Evolutionary conservation across 2,113 vertebrate genomes (phyloP).

Genomic region (Amblyornis subalaris): DNA sequence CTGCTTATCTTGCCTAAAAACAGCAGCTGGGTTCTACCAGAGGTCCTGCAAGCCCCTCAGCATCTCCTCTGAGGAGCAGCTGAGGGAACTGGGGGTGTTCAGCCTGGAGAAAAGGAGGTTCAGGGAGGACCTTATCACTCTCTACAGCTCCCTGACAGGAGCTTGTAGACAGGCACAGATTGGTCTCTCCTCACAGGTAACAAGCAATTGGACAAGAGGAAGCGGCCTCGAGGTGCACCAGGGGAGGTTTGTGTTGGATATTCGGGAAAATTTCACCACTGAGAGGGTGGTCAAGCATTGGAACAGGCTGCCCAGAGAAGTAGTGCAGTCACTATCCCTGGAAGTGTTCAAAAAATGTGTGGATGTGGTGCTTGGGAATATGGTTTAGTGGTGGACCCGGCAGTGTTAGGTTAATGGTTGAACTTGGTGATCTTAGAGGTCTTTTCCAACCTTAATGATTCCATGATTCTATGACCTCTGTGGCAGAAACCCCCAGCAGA

Average conservation of each 20-base stretch:
- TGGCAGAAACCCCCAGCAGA: not conserved
- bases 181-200: rapidly evolving
- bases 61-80: not conserved
- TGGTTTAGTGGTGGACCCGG: not conserved
- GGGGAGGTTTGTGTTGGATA: not conserved
- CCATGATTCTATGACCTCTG: not conserved
- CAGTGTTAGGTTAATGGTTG: not conserved
- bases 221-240: not conserved
- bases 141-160: not conserved
- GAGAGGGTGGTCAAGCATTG: not conserved
- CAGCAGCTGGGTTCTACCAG: not conserved
- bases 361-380: not conserved
- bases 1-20: not conserved
- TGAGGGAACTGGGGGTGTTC: not conserved
- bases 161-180: no score
- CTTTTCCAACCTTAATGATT: not conserved
- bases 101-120: not conserved
- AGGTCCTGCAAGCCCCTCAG: not conserved
- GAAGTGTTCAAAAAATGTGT: not conserved
- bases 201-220: rapidly evolving
- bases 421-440: not conserved
- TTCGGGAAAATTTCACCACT: not conserved
- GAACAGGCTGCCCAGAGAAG: not conserved
- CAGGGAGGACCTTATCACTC: not conserved
- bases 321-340: not conserved